A percentile compares a stretch with the other conserved stretches of the same genome.
Evolutionary conservation across 1,140 invertebrate species (phyloP).

Genomic region (Anthonomus grandis): DNA sequence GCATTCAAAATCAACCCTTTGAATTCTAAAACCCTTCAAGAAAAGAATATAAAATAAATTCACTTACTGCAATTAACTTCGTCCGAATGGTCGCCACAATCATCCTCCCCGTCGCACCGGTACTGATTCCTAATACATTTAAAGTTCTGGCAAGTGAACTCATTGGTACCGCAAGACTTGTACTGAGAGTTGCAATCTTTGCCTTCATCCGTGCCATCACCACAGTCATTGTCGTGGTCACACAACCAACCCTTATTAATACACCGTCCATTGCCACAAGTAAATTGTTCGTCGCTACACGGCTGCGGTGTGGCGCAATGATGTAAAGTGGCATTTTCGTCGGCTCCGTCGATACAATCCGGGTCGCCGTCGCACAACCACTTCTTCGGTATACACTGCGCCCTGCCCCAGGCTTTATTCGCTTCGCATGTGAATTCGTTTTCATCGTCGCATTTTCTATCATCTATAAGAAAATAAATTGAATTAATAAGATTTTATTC

Average conservation of each 20-base stretch:
- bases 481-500: neutral
- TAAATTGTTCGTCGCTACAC: slow-evolving; percentile 84
- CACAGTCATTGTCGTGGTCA: slow-evolving; percentile 92
- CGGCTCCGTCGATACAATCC: slow-evolving; percentile 94
- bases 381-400: slow-evolving; percentile 89
- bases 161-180: slow-evolving; percentile 70
- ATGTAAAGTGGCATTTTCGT: slow-evolving; percentile 83
- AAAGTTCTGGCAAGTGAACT: slow-evolving; percentile 92
- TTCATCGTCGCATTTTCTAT: slow-evolving; percentile 86
- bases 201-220: slow-evolving; percentile 89
- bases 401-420: slow-evolving; percentile 86
- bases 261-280: slow-evolving; percentile 86
- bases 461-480: slow-evolving; percentile 58
- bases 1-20: too few relatives aligned
- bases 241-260: slow-evolving; percentile 73
- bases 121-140: slow-evolving; percentile 89
- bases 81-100: slow-evolving; percentile 88
- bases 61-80: slow-evolving; percentile 73
- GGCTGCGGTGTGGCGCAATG: slow-evolving; percentile 77
- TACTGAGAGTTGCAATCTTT: slow-evolving; percentile 83
- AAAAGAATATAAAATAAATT: slow-evolving; percentile 6
- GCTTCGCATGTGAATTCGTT: slow-evolving; percentile 87
- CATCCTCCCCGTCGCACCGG: slow-evolving; percentile 85
- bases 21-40: too few relatives aligned
- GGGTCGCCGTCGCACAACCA: slow-evolving; percentile 96